Base-by-base conservation (phyloP, 2,888 invertebrate species). In the Lissonota sp. region DNA sequence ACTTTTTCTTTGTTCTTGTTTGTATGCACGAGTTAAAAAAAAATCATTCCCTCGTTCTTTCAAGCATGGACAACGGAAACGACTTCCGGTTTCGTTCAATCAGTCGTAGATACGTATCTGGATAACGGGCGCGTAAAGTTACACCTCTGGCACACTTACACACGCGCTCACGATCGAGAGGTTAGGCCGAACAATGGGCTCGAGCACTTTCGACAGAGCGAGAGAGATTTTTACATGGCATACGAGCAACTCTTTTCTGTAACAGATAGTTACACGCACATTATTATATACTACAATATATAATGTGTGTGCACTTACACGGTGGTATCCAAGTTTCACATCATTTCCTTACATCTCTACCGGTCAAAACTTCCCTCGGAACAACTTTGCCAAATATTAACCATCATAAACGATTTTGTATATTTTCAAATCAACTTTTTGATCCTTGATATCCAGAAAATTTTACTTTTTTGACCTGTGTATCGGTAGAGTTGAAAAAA, bases 51-150 rank as follows among this genome's bases (percentile, higher is more conserved):
- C 64, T 57, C 53, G 12, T 51, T 44, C 37, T 46, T 37, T 7
- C 10, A 7, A 40, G n/a, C 49, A 26, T 26, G 26, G 26, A 26
- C 39, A 7, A 37, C 26, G 51, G 16, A 62, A 63, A 55, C 67
- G 40, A 60, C 77, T 73, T 80, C 80, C 80, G 80, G 77, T 70
- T 76, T n/a, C 10, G 39, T 58, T 76, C 39, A 44, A 73, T 77
- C 64, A 44, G 14, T 73, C 46, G 46, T 5, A 10, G 75, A 62
- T 69, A 72, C 64, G 6, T 10, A 1, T 8, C 49, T 81, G 60
- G 26, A 73, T 77, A 81, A 77, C 77, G 73, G 44, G 12, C 44
- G 57, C 44, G 63, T 77, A 40, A 63, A 60, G 72, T 77, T 77
- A 73, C 77, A 70, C 72, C 69, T 70, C 58, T 58, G 46, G 51